Evolutionary conservation across 1,140 invertebrate genomes (phyloP).

Genomic region (Achroia grisella): DNA sequence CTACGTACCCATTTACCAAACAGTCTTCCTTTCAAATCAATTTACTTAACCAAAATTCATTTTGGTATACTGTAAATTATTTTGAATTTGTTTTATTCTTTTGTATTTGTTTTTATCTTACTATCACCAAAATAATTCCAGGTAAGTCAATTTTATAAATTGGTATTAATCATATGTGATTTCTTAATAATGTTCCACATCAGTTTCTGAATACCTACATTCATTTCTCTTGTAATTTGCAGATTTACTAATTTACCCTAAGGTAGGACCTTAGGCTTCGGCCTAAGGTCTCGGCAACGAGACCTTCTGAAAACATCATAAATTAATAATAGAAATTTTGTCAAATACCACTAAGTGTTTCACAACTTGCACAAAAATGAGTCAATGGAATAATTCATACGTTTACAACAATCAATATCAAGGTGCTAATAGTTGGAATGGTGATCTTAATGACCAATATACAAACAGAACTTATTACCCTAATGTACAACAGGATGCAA

Average conservation of each 20-base stretch:
- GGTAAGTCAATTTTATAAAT: no score
- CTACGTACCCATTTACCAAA: no score
- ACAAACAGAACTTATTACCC: conserved; percentile 46
- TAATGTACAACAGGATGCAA: conserved; percentile 40
- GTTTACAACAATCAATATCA: conserved; percentile 53
- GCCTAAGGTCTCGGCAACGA: conserved; percentile 36
- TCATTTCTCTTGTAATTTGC: conserved; percentile 16
- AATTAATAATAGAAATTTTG: conserved; percentile 4
- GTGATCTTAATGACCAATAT: conserved; percentile 47
- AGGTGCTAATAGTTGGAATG: conserved; percentile 41
- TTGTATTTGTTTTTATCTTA: no score
- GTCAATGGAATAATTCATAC: conserved; percentile 63
- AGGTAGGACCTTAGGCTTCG: conserved; percentile 48
- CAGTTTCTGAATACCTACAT: no score
- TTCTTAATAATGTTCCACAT: no score
- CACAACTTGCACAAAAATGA: conserved; percentile 51
- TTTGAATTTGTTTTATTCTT: no score
- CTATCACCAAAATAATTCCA: no score
- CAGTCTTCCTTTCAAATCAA: no score
- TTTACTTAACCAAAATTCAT: no score
- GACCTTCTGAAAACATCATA: conserved; percentile 9
- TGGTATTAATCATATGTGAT: no score
- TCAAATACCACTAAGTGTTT: conserved; percentile 25
- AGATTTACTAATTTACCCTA: conserved; percentile 24
- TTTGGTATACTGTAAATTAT: no score